phyloP scores from a whole-genome alignment of 2,797 vertebrate species.

The Acrossocheilus fasciatus region DNA sequence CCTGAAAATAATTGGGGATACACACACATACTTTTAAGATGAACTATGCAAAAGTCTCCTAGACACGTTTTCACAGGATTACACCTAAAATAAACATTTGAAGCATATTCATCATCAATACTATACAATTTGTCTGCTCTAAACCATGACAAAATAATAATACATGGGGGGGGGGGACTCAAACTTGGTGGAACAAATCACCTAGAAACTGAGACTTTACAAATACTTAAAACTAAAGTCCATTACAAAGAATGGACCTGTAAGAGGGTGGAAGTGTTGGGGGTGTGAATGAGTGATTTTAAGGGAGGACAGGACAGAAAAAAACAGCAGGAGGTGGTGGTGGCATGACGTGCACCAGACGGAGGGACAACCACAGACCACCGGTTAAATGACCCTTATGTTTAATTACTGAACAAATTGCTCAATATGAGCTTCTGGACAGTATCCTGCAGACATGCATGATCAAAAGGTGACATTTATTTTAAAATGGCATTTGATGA shows the following conservation, averaged over 20 bases:
- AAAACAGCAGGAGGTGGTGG: constrained; percentile 43
- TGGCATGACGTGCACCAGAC: constrained; percentile 38
- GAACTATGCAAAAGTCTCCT: neutral
- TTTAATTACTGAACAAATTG: constrained; percentile 12
- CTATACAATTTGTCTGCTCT: neutral
- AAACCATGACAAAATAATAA: neutral
- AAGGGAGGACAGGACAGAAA: constrained; percentile 37
- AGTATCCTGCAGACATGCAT: neutral
- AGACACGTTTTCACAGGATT: neutral
- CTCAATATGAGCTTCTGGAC: constrained; percentile 23
- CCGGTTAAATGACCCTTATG: neutral
- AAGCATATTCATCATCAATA: neutral
- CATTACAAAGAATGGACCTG: constrained; percentile 5
- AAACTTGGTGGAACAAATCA: neutral
- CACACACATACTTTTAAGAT: neutral
- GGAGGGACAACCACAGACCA: neutral
- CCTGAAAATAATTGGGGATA: neutral
- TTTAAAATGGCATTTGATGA: constrained; percentile 11
- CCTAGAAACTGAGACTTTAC: neutral
- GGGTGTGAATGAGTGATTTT: constrained; percentile 36
- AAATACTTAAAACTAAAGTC: neutral
- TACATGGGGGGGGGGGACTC: neutral
- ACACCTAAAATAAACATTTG: neutral
- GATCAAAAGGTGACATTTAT: constrained; percentile 3
- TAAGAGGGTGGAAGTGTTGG: constrained; percentile 3